Conservation (phyloP, 2,888 invertebrate species). For the Caenorhabditis panamensis region DNA sequence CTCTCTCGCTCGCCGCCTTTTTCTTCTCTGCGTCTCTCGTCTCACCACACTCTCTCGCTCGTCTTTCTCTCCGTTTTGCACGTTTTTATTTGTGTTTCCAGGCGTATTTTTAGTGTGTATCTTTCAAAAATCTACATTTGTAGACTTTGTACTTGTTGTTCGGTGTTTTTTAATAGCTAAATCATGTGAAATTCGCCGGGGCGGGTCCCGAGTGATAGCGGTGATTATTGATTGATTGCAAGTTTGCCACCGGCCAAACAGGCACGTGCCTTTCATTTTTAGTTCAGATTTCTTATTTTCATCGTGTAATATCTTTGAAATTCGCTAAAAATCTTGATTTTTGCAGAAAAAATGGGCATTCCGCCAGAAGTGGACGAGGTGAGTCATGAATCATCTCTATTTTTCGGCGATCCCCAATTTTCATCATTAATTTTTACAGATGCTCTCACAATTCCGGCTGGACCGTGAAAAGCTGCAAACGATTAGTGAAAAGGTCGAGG, state of each 20-base stretch:
- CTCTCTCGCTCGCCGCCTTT: conserved; percentile 17
- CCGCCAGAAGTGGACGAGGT: conserved; percentile 34
- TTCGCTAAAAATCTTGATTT: neutral
- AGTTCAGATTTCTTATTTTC: no score
- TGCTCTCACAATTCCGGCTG: conserved; percentile 69
- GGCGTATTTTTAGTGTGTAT: neutral
- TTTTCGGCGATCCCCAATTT: neutral
- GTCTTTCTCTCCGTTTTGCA: conserved; percentile 19
- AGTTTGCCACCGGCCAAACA: no score
- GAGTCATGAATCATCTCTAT: neutral
- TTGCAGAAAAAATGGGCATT: conserved; percentile 18
- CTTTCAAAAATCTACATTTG: neutral
- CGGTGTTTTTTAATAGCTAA: neutral
- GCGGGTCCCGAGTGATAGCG: no score
- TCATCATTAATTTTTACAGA: conserved; percentile 19
- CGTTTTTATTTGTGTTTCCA: conserved; percentile 4
- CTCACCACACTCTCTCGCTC: neutral
- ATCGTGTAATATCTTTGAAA: neutral
- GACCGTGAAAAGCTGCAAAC: conserved; percentile 73
- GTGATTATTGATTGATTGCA: neutral
- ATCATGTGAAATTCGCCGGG: neutral
- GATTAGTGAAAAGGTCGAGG: conserved; percentile 76
- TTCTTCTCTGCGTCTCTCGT: conserved; percentile 16
- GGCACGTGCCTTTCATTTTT: neutral
- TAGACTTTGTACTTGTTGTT: neutral